Base-by-base conservation (phyloP, 2,113 vertebrate species). In the Triplophysa rosa region DNA sequence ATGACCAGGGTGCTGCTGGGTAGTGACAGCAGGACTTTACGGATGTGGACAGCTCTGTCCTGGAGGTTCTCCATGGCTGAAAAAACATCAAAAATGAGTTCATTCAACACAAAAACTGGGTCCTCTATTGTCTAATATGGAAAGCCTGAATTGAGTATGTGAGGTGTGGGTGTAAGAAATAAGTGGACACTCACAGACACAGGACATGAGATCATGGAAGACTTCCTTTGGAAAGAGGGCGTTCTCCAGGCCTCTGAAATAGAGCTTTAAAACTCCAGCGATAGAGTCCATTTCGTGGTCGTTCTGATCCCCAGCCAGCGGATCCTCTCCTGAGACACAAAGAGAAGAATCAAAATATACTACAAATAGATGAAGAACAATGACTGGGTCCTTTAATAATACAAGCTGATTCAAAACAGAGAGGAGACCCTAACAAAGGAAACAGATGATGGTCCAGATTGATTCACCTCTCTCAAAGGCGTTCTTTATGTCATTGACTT, bases 261-360 rank as follows among this genome's bases (percentile, higher is more conserved):
- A 96, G 65, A 99, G 96, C 87, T 99, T 99, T 65, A 99, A 93
- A 40, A 99, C 98, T 0, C 98, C 96, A 26, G 98, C 98, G 79
- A 99, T 98, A 67, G 98, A 99, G 88, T 99, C 97, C 94, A 99
- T 96, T 91, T 99, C 98, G 1, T 99, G 97, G 90, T 99, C 97
- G 2, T 99, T 99, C 90, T 98, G 96, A 89, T 99, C 98, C 64
- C 96, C 96, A 56, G 96, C 97, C 89, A 99, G 85, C 0, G 98
- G 98, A 86, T 99, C 98, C 73, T 99, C 98, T 83, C 98, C 98
- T 95, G 14, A 59, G 24, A 40, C n/a, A 62, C 2, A 66, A 4
- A 52, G 23, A 67, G 26, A 42, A n/a, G 62, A 21, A 33, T 19
- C 19, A 23, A 13, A 14, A 14, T 1, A 37, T 40, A 16, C 26